Evolutionary conservation across 2,888 invertebrate species (phyloP), one percentile per base, ranked within the genome.

Genomic region (Cartodere bifasciata): DNA sequence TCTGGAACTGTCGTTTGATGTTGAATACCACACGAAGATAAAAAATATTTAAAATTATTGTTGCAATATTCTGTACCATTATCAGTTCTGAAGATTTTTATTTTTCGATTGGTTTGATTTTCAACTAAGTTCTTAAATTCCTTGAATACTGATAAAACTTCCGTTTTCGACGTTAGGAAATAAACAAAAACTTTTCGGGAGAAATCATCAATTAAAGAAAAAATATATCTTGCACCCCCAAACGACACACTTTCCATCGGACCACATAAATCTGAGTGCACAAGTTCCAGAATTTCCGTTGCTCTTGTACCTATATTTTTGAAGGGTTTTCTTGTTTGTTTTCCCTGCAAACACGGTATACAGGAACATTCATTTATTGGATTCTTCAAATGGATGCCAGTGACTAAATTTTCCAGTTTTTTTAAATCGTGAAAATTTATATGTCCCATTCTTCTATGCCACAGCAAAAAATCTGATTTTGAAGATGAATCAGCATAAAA

Each of bases 1-100:
- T 43, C 43, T 2, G 40, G 36, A 5, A 32, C 41, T 10, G 46
- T 42, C 23, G 22, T 35, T 16, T 47, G 41, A 22, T 45, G 42
- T 2, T 35, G 11, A 11, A 48, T 48, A 3, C 45, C 46, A 28
- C 31, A 23, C 4, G 20, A 11, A 15, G 10, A 24, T 6, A 36
- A 26, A 23, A 13, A 37, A 13, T 36, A 12, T 6, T 34, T 21
- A 31, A 44, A 36, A 3, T 21, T 15, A 2, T 31, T 20, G 24
- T 26, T 32, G 3, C 11, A 11, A 17, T 34, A 40, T 16, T 40
- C 36, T 20, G 28, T 29, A 10, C 43, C 40, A n/a, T n/a, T n/a
- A n/a, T n/a, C n/a, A n/a, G n/a, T n/a, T n/a, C n/a, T n/a, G n/a
- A n/a, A n/a, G n/a, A n/a, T n/a, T n/a, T n/a, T n/a, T n/a, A n/a